phyloP scores from a whole-genome alignment of 2,888 invertebrate genomes.

The Malacosoma neustria region DNA sequence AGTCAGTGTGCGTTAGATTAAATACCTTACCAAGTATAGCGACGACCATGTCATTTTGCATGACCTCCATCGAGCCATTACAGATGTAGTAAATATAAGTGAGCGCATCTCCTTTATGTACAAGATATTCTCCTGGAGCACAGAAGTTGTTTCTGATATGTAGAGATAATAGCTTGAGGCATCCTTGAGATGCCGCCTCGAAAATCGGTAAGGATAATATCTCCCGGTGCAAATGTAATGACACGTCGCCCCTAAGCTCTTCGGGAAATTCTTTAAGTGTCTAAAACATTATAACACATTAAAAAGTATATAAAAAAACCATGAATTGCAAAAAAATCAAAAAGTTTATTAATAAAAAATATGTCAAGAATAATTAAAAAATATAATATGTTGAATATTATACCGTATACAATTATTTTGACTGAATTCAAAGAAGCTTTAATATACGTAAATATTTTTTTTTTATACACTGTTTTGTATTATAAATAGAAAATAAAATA shows the following conservation, averaged over 20 bases:
- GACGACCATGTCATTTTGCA: conserved; percentile 96
- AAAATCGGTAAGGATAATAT: conserved; percentile 96
- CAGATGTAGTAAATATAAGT: conserved; percentile 96
- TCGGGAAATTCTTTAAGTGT: conserved; percentile 97
- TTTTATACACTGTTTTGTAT: too few relatives aligned
- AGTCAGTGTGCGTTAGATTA: neutral
- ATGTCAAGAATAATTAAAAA: neutral
- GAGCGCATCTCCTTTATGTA: conserved; percentile 95
- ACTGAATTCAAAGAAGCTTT: too few relatives aligned
- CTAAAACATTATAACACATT: conserved; percentile 65
- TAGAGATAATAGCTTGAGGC: conserved; percentile 91
- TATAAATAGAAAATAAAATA: too few relatives aligned
- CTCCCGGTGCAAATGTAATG: conserved; percentile 95
- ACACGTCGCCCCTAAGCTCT: conserved; percentile 95
- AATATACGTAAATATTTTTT: too few relatives aligned
- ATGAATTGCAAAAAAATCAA: too few relatives aligned
- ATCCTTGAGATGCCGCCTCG: conserved; percentile 95
- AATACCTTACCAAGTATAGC: conserved; percentile 90
- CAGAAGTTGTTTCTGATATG: conserved; percentile 97
- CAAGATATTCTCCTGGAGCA: conserved; percentile 95
- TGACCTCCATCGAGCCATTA: conserved; percentile 98
- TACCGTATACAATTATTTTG: too few relatives aligned
- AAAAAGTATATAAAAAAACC: conserved; percentile 7
- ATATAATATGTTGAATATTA: neutral
- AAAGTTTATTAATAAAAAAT: too few relatives aligned